Evolutionary conservation across 2,797 vertebrate species (phyloP), one percentile per base, ranked within the genome.

Genomic region (Esox lucius): DNA sequence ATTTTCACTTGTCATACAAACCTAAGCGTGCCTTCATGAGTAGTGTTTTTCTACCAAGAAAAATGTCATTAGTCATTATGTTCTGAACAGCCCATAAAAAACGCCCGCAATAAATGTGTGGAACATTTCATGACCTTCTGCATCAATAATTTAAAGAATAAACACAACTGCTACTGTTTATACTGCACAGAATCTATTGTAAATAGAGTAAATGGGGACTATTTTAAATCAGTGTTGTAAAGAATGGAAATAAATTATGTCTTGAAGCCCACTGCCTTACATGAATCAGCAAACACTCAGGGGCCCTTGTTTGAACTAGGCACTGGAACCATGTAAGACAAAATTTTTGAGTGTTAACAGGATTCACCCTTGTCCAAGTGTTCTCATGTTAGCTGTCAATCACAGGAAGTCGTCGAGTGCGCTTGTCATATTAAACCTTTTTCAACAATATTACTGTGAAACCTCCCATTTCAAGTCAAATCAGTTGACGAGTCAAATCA

Each of bases 121-220:
- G 59, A 76, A 71, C 59, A 46, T 71, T 71, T 67, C 24, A 46
- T 28, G 16, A 19, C 33, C 70, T 53, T 71, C 16, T 31, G 19
- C 72, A 74, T 74, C 59, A 66, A 71, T 74, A 31, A 71, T 24
- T 53, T 66, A 69, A 56, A 53, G 59, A 19, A 71, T 78, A 78
- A 78, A 78, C 72, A 75, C 42, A 19, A 49, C 26, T 13, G 24
- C 65, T 72, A 68, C 39, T 75, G 70, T 72, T 72, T 69, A 79
- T 51, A 51, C n/a, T 70, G 68, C 6, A 8, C 39, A 42, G 49
- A 79, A 68, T 62, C 6, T 72, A 33, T 56, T 72, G 65, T 75
- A 68, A 69, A 68, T 69, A 79, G 64, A 79, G 24, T 64, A 7
- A 28, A 16, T 11, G 26, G 22, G 33, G 39, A 72, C 39, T 42